Conservation (phyloP, 1,140 invertebrate species). For the Nomia melanderi region DNA sequence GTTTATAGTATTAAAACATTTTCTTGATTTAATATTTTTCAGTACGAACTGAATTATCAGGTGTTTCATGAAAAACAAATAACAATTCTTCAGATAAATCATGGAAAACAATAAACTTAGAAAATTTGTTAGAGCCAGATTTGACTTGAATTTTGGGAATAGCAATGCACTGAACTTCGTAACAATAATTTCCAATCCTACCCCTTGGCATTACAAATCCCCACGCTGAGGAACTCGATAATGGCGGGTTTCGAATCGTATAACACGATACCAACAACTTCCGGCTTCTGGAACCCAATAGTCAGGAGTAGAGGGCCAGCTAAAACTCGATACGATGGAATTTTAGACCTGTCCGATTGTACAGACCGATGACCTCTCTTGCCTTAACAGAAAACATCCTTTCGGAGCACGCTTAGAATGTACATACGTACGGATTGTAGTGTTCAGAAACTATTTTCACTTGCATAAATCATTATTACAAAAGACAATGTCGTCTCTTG, state of each 20-base stretch:
- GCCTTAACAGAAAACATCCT: slow-evolving; percentile 23
- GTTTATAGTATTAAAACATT: too few species aligned
- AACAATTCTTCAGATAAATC: too few species aligned
- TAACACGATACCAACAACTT: slow-evolving; percentile 2
- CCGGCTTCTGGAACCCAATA: neutral
- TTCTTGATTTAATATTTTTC: too few species aligned
- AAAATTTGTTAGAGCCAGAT: neutral
- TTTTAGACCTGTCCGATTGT: neutral
- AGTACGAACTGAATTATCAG: too few species aligned
- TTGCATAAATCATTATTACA: neutral
- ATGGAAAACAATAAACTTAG: too few species aligned
- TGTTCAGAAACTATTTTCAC: slow-evolving; percentile 13
- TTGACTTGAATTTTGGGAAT: neutral
- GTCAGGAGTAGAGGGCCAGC: neutral
- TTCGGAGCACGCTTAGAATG: slow-evolving; percentile 13
- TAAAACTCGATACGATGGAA: neutral
- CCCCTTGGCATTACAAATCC: neutral
- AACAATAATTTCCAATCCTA: neutral
- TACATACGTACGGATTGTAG: slow-evolving; percentile 17
- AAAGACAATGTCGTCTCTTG: too few species aligned
- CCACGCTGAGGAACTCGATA: neutral
- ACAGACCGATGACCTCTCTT: neutral
- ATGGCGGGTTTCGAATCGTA: slow-evolving; percentile 1
- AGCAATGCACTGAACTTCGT: neutral
- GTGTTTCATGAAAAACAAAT: too few species aligned